A percentile compares a stretch with the other conserved stretches of the same genome.
Evolutionary conservation across 2,888 invertebrate species (phyloP).

Genomic region (Harpalus rufipes): DNA sequence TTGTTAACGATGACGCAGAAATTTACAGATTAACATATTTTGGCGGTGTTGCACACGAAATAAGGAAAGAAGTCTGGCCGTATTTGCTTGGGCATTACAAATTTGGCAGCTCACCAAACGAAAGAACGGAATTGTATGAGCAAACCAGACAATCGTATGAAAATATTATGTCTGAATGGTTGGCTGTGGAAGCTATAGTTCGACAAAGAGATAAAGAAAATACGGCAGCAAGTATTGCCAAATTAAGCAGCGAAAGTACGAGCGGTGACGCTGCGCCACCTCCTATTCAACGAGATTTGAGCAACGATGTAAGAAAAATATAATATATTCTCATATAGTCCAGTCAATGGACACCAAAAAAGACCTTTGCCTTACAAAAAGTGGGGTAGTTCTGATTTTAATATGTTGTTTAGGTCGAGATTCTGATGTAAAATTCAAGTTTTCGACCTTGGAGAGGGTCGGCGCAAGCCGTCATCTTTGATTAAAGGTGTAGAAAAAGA

Average conservation of each 20-base stretch:
- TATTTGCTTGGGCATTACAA: conserved; percentile 92
- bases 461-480: too few species aligned
- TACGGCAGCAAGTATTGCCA: conserved; percentile 91
- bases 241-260: conserved; percentile 88
- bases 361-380: too few species aligned
- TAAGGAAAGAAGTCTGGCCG: conserved; percentile 91
- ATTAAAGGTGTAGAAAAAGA: too few species aligned
- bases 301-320: conserved; percentile 77
- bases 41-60: conserved; percentile 90
- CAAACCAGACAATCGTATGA: conserved; percentile 88
- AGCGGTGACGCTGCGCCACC: conserved; percentile 77
- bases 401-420: too few species aligned
- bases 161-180: conserved; percentile 96
- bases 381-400: too few species aligned
- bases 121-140: conserved; percentile 83
- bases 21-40: conserved; percentile 92
- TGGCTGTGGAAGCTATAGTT: conserved; percentile 96
- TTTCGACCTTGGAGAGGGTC: too few species aligned
- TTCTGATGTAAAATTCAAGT: too few species aligned
- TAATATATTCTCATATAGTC: too few species aligned
- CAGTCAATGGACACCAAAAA: too few species aligned
- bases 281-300: conserved; percentile 77
- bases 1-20: conserved; percentile 83
- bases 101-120: conserved; percentile 85
- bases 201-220: conserved; percentile 89